These are phyloP conservation scores for Zootermopsis nevadensis DNA, from an alignment of 2,888 invertebrate species.

Conservation along the genomic window DNA sequence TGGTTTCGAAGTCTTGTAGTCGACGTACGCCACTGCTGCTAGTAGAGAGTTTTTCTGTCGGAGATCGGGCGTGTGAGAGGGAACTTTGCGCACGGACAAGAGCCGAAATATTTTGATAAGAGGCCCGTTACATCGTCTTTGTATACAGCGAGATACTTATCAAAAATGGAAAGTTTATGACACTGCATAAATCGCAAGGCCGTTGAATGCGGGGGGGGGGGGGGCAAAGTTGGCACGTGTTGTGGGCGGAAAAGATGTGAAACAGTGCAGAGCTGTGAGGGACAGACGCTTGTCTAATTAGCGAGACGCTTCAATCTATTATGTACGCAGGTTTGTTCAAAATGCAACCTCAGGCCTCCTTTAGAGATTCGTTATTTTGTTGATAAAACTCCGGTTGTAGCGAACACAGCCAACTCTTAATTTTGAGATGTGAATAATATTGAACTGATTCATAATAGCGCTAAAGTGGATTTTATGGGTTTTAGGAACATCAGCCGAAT, in stretches of 20 bases:
- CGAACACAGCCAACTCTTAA: no score
- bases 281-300: slow-evolving; percentile 26
- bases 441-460: no score
- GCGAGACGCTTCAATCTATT: not conserved
- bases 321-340: not conserved
- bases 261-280: not conserved
- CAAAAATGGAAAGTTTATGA: slow-evolving; percentile 29
- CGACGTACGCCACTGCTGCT: not conserved
- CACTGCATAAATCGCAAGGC: not conserved
- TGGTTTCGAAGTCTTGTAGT: no score
- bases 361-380: not conserved
- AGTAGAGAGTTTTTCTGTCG: not conserved
- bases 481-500: no score
- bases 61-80: not conserved
- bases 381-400: no score
- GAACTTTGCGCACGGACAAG: not conserved
- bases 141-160: slow-evolving; percentile 2
- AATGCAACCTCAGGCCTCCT: not conserved
- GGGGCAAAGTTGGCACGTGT: not conserved
- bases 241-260: slow-evolving; percentile 7
- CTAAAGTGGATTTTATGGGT: no score
- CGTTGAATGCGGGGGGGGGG: not conserved
- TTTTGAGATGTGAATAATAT: no score
- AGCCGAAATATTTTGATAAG: slow-evolving; percentile 18
- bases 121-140: not conserved